Percentiles rank a stretch among this genome's conserved stretches.
phyloP scores from a whole-genome alignment of 2,797 vertebrate species.

The Remorina albescens region DNA sequence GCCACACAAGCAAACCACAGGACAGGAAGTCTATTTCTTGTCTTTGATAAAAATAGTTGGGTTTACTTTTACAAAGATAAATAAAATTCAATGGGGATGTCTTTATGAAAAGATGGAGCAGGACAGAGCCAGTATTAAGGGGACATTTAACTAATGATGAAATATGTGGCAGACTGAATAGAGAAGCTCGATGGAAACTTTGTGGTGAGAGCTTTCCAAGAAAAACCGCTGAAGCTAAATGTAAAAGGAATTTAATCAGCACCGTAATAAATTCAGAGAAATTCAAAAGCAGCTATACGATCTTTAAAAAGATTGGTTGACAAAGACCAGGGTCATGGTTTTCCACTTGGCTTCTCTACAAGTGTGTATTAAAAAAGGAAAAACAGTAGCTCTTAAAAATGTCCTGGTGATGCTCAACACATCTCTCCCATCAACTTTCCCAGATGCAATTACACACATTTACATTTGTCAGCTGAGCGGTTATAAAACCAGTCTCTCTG shows the following conservation, averaged over 20 bases:
- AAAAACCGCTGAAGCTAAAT: neutral
- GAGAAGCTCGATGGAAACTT: slow-evolving; percentile 21
- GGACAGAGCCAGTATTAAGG: neutral
- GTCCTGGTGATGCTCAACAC: slow-evolving; percentile 1
- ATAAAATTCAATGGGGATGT: neutral
- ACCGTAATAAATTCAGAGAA: slow-evolving; percentile 21
- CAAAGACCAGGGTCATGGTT: slow-evolving; percentile 50
- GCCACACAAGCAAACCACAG: neutral
- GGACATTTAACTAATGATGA: slow-evolving; percentile 12
- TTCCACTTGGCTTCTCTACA: slow-evolving; percentile 51
- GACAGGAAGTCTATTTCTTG: neutral
- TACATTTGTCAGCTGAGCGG: slow-evolving; percentile 3
- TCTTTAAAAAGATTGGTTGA: slow-evolving; percentile 20
- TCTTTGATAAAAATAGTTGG: neutral
- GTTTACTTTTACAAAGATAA: slow-evolving; percentile 4
- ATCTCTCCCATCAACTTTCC: slow-evolving; percentile 9
- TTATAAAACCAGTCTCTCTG: slow-evolving; percentile 5
- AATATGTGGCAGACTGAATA: slow-evolving; percentile 20
- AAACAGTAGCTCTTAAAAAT: slow-evolving; percentile 25
- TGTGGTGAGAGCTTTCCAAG: slow-evolving; percentile 10
- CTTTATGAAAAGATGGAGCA: neutral
- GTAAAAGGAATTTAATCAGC: slow-evolving; percentile 5
- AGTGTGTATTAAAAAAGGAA: slow-evolving; percentile 8
- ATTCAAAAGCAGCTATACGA: slow-evolving; percentile 28
- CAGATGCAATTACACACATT: slow-evolving; percentile 12